These are phyloP conservation scores for Varecia variegata DNA, from an alignment of 2,797 vertebrate species.

Conservation along the genomic window DNA sequence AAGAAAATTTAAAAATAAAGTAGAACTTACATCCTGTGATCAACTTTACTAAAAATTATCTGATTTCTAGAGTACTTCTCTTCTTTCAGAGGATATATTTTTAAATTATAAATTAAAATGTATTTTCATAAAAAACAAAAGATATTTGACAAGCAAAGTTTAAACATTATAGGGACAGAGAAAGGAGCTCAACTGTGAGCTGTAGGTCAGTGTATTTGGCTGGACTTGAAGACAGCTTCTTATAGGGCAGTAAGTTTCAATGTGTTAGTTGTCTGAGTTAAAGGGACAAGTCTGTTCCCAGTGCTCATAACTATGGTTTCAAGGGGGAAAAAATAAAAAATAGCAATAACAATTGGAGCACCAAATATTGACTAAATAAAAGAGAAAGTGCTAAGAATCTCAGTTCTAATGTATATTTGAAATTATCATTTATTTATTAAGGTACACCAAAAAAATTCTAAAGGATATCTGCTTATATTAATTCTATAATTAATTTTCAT, in stretches of 20 bases:
- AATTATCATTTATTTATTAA: conserved; percentile 19
- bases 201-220: background rate
- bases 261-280: background rate
- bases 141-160: background rate
- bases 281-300: background rate
- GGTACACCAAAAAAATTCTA: background rate
- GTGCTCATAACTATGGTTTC: background rate
- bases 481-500: conserved; percentile 20
- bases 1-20: background rate
- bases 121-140: background rate
- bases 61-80: background rate
- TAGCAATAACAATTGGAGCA: background rate
- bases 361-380: background rate
- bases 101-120: conserved; percentile 19
- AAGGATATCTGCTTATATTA: background rate
- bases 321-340: background rate
- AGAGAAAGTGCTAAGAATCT: conserved; percentile 16
- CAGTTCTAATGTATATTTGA: background rate
- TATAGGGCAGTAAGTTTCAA: background rate
- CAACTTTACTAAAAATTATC: background rate
- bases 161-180: background rate
- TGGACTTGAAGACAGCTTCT: background rate
- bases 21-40: background rate
- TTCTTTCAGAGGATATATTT: background rate
- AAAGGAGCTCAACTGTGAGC: background rate